These are phyloP conservation scores for Pollenia labialis DNA, from an alignment of 2,888 invertebrate genomes.

Conservation along the genomic window DNA sequence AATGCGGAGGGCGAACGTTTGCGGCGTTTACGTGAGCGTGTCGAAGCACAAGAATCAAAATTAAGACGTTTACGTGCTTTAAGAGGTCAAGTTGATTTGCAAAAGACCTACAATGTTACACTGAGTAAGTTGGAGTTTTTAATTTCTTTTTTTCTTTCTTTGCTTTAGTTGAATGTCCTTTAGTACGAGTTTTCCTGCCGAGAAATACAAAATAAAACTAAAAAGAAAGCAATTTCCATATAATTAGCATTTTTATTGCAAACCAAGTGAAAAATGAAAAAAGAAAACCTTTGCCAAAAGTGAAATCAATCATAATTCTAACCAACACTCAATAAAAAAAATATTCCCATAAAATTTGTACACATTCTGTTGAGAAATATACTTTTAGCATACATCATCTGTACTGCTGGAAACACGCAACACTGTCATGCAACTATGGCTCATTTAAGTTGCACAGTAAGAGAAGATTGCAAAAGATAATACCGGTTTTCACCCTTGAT, in stretches of 20 bases:
- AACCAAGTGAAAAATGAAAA: background rate
- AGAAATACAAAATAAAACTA: background rate
- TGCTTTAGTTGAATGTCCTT: background rate
- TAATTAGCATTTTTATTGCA: conserved; percentile 56
- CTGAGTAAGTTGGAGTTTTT: conserved; percentile 89
- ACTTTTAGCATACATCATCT: background rate
- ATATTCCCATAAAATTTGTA: background rate
- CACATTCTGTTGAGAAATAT: background rate
- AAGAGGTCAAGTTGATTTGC: conserved; percentile 96
- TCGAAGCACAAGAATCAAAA: conserved; percentile 97
- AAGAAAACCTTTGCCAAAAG: conserved; percentile 5
- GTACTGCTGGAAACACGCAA: background rate
- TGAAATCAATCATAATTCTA: conserved; percentile 35
- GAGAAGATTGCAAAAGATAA: background rate
- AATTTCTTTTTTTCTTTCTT: background rate
- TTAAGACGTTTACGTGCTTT: conserved; percentile 95
- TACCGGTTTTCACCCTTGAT: no score
- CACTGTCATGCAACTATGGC: background rate
- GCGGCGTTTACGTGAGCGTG: conserved; percentile 93
- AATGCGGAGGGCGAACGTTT: conserved; percentile 94
- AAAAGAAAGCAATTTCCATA: conserved; percentile 42
- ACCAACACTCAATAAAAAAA: conserved; percentile 38
- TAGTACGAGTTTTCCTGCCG: background rate
- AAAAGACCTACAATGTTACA: conserved; percentile 95
- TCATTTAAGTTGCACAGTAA: background rate